These are phyloP conservation scores for Hydractinia symbiolongicarpus DNA, from an alignment of 30 jellyfish, hydroid and myxozoan genomes.

Conservation along the genomic window DNA sequence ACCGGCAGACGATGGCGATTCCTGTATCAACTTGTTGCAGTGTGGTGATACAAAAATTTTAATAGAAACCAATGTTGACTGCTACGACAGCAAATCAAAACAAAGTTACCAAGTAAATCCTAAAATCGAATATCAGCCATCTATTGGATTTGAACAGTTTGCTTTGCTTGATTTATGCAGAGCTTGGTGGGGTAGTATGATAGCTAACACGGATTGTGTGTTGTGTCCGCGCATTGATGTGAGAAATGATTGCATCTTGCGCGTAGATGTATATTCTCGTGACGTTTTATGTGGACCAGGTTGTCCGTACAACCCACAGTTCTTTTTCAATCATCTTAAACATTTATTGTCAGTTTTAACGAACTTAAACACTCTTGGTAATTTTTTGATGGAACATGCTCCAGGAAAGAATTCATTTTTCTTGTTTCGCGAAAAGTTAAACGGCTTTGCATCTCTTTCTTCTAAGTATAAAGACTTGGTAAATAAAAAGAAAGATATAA, in stretches of 20 bases:
- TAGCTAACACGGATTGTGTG: not conserved
- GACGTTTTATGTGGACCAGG: conserved; percentile 25
- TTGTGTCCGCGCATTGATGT: not conserved
- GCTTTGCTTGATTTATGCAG: not conserved
- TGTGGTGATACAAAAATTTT: not conserved
- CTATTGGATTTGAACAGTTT: conserved; percentile 11
- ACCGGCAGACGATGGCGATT: not conserved
- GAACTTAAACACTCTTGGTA: not conserved
- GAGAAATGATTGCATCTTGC: not conserved
- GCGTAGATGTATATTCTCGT: conserved; percentile 14
- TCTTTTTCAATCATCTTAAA: not conserved
- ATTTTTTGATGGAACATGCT: not conserved
- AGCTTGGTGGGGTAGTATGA: conserved; percentile 15
- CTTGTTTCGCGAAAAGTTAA: not conserved
- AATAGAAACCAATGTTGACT: not conserved
- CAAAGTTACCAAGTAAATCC: not conserved
- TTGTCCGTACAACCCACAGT: conserved; percentile 20
- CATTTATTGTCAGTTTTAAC: not conserved
- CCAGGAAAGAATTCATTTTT: not conserved
- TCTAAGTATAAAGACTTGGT: conserved; percentile 4
- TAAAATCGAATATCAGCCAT: conserved; percentile 4
- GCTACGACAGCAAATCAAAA: not conserved
- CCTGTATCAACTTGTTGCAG: not conserved
- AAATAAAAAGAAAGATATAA: not conserved
- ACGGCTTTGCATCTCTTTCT: not conserved